Base-by-base conservation (phyloP, 2,888 invertebrate genomes). In the Trimorus sp. region DNA sequence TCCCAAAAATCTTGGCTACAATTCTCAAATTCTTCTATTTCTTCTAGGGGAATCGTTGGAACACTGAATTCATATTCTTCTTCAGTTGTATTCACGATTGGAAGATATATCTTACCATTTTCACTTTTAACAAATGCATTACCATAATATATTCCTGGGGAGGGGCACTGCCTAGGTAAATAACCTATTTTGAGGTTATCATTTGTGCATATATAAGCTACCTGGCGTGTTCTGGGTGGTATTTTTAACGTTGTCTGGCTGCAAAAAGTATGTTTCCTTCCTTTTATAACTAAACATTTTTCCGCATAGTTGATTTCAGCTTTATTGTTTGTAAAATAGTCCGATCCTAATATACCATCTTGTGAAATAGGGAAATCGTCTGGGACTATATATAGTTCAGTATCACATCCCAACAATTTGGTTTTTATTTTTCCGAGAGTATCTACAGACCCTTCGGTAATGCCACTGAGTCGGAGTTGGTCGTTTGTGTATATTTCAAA, bases 1-100 rank as follows among this genome's bases (percentile, higher is more conserved):
- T 26, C 26, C 26, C 26, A 26, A 26, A 26, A 26, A 26, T 26
- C 8, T 26, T 54, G 2, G 8, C 26, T 54, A 54, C 7, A 26
- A 7, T 36, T 26, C 8, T 26, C 9, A n/a, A 26, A 8, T 54
- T 12, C 26, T 65, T 70, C 49, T 11, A 70, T 36, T 45, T 70
- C 69, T 36, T 58, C 45, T 45, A 70, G 12, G n/a, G 48, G 49
- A 0, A 58, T 7, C 3, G 5, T 26, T 7, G 63, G 78, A 5
- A 42, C 7, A 1, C 0, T 9, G 1, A 78, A 15, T 26, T 14
- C 15, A 5, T 71, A 16, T 26, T 11, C 14, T 14, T 78, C 12
- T 38, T 70, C 71, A 5, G 54, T 78, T 1, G 65, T 70, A 59
- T 78, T 78, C 0, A 65, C 58, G 3, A 58, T 36, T 7, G 45